A percentile compares a stretch with the other conserved stretches of the same genome.
phyloP scores from a whole-genome alignment of 2,888 invertebrate genomes.

The Drosophila diplacantha region DNA sequence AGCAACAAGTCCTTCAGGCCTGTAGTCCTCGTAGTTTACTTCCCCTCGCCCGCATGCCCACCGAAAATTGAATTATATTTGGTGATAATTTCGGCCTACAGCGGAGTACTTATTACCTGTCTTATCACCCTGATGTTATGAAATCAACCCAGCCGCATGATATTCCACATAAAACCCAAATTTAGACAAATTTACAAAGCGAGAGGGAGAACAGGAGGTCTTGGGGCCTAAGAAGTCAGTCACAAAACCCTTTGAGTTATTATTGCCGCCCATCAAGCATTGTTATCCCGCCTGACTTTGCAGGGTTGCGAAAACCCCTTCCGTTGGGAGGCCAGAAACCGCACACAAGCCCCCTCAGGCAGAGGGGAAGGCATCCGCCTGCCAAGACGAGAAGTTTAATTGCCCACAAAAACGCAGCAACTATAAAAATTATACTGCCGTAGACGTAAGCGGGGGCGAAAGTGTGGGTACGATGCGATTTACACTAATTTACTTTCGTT shows the following conservation, averaged over 20 bases:
- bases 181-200: neutral
- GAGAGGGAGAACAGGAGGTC: neutral
- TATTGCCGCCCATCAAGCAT: conserved; percentile 13
- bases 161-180: neutral
- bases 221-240: neutral
- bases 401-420: conserved; percentile 68
- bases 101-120: neutral
- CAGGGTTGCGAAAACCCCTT: too few relatives aligned
- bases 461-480: conserved; percentile 46
- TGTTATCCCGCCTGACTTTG: too few relatives aligned
- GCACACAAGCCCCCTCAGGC: neutral
- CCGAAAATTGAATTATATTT: conserved; percentile 7
- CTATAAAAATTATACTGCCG: conserved; percentile 62
- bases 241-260: conserved; percentile 8
- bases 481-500: conserved; percentile 64
- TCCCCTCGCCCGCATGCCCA: neutral
- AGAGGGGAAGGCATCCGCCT: neutral
- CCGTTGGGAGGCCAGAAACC: neutral
- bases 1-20: conserved; percentile 1
- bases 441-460: conserved; percentile 12
- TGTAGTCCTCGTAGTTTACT: neutral
- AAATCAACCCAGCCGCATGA: conserved; percentile 1
- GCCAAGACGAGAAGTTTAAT: conserved; percentile 62
- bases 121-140: conserved; percentile 3
- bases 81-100: conserved; percentile 10